A percentile compares a stretch with the other conserved stretches of the same genome.
Evolutionary conservation across 2,113 vertebrate genomes (phyloP).

Genomic region (Ursus arctos): DNA sequence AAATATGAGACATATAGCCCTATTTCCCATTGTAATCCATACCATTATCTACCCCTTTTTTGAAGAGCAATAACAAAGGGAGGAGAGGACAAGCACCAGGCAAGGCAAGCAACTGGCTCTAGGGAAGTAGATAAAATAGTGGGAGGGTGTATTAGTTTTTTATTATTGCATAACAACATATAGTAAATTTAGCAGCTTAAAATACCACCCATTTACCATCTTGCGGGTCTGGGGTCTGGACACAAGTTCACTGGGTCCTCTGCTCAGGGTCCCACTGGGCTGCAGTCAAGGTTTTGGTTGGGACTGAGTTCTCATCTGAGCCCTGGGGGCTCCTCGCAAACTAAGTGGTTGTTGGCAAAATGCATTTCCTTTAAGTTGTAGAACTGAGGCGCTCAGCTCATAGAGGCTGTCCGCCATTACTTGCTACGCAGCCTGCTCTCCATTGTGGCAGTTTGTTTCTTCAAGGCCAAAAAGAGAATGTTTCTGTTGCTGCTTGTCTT

Average conservation of each 20-base stretch:
- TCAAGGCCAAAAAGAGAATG: not conserved
- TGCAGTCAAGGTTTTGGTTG: not conserved
- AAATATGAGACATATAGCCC: not conserved
- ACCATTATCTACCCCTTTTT: not conserved
- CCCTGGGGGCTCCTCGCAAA: not conserved
- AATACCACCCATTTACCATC: not conserved
- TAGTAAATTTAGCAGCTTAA: not conserved
- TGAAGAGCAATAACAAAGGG: not conserved
- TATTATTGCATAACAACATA: not conserved
- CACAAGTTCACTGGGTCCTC: not conserved
- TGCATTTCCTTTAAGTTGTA: not conserved
- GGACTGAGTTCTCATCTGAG: not conserved
- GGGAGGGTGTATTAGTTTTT: not conserved
- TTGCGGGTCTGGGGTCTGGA: not conserved
- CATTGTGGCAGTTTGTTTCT: not conserved
- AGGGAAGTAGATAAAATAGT: not conserved
- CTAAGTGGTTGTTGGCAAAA: not conserved
- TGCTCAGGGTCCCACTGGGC: not conserved
- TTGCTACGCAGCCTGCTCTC: not conserved
- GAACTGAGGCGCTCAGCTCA: not conserved
- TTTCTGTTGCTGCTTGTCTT: slow-evolving; percentile 36
- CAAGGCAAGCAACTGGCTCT: not conserved
- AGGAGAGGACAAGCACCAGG: not conserved
- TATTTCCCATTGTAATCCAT: not conserved
- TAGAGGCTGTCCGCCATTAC: not conserved